phyloP scores from a whole-genome alignment of 2,797 vertebrate species.

The Bryconaethiops microstoma region DNA sequence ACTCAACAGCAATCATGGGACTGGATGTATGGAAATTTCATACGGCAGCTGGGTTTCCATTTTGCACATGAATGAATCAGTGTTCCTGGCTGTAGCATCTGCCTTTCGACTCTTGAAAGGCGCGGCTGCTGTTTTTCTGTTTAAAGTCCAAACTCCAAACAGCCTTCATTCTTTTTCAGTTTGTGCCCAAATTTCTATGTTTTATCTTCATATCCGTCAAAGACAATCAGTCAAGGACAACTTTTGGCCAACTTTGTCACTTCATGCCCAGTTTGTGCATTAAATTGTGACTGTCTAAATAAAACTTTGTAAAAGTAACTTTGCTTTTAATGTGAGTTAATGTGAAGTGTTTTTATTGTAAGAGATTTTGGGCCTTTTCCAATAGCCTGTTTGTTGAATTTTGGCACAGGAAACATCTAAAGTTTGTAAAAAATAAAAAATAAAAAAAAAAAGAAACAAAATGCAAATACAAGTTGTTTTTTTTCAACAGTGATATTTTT shows the following conservation, averaged over 20 bases:
- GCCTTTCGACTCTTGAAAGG: slow-evolving; percentile 25
- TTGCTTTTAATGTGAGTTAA: too few relatives aligned
- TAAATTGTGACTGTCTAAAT: not conserved
- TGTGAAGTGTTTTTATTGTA: too few relatives aligned
- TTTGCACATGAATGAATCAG: slow-evolving; percentile 40
- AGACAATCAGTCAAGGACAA: slow-evolving; percentile 18
- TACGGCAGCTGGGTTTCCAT: slow-evolving; percentile 24
- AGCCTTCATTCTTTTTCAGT: slow-evolving; percentile 32
- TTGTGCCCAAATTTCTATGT: slow-evolving; percentile 23
- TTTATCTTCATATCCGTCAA: slow-evolving; percentile 38
- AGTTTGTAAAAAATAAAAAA: too few relatives aligned
- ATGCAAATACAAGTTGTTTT: too few relatives aligned
- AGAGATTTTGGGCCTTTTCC: too few relatives aligned
- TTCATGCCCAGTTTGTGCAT: not conserved
- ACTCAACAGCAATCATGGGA: slow-evolving; percentile 25
- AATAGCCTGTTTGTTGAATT: too few relatives aligned
- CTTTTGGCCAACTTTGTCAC: not conserved
- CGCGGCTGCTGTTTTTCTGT: slow-evolving; percentile 20
- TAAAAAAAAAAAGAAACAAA: too few relatives aligned
- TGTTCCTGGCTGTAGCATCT: slow-evolving; percentile 38
- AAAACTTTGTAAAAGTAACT: too few relatives aligned
- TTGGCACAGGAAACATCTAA: too few relatives aligned
- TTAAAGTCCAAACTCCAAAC: slow-evolving; percentile 37
- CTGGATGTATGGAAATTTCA: slow-evolving; percentile 39
- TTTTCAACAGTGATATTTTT: too few relatives aligned